Evolutionary conservation across 1,140 invertebrate genomes (phyloP).

Genomic region (Melanaphis sacchari): DNA sequence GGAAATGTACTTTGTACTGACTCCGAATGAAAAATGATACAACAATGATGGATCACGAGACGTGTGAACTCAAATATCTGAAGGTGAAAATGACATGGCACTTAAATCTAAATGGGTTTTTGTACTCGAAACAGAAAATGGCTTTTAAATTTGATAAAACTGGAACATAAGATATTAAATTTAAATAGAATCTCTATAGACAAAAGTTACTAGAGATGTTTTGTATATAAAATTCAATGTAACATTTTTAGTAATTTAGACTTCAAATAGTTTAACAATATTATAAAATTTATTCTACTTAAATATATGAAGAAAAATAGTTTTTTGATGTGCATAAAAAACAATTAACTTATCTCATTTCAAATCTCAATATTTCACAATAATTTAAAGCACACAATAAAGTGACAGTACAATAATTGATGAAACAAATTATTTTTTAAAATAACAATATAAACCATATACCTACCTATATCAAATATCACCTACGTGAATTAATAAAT

Average conservation of each 20-base stretch:
- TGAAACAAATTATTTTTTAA: not conserved
- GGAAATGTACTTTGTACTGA: conserved; percentile 37
- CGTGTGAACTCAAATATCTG: conserved; percentile 30
- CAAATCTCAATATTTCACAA: not conserved
- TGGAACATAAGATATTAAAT: not conserved
- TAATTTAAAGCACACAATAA: not conserved
- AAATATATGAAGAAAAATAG: not conserved
- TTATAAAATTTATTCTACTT: not conserved
- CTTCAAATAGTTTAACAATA: not conserved
- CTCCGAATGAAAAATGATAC: conserved; percentile 48
- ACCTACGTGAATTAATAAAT: not conserved
- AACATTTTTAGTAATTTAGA: not conserved
- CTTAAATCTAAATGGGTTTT: conserved; percentile 51
- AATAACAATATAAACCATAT: not conserved
- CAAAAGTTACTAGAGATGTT: not conserved
- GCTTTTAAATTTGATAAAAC: conserved; percentile 39
- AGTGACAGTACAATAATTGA: not conserved
- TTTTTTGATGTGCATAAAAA: not conserved
- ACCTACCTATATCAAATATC: not conserved
- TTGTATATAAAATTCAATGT: not conserved
- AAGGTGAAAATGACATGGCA: conserved; percentile 37
- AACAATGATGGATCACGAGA: conserved; percentile 47
- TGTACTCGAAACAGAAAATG: conserved; percentile 13
- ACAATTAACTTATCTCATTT: not conserved
- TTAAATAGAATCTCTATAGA: not conserved